Base-by-base conservation (phyloP, 1,140 invertebrate species). In the Trichonephila clavipes region DNA sequence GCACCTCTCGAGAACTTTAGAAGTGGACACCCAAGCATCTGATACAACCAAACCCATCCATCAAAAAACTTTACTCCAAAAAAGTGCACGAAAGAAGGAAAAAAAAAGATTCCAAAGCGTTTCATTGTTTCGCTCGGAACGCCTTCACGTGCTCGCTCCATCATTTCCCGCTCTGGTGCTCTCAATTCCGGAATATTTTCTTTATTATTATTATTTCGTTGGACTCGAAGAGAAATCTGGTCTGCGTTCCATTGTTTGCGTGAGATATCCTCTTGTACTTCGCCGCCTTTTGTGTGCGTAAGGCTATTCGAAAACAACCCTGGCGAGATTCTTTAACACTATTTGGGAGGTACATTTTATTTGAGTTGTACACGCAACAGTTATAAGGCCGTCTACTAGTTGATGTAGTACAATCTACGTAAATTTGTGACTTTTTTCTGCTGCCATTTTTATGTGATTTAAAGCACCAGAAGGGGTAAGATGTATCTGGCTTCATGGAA, bases 51-150 rank as follows among this genome's bases (percentile, higher is more conserved):
- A 58, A 85, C n/a, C 44, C 44, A 85, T 85, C 82, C 82, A 85
- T 85, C 82, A 85, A 85, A 28, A 85, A 83, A 85, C 66, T 69
- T 69, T 34, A 85, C 82, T 82, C n/a, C 44, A 51, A 85, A 85
- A n/a, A 12, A 24, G 44, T n/a, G 24, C 12, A 12, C 19, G 40
- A 83, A 83, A 58, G n/a, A 51, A 83, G 21, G 14, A 16, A n/a
- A 72, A n/a, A 16, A 66, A 69, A 77, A 34, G 28, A 77, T 77
- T 14, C 18, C 62, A 64, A 77, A 77, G 44, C 58, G 19, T n/a
- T 59, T 83, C 51, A 59, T 85, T 85, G 82, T 85, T 85, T 85
- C 82, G 44, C 5, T 12, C 24, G 58, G 82, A 59, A 59, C 82
- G 58, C 44, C 82, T 85, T 85, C 82, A 59, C 82, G 58, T 85